Evolutionary conservation across 2,797 vertebrate species (phyloP).

Genomic region (Megaceryle alcyon): DNA sequence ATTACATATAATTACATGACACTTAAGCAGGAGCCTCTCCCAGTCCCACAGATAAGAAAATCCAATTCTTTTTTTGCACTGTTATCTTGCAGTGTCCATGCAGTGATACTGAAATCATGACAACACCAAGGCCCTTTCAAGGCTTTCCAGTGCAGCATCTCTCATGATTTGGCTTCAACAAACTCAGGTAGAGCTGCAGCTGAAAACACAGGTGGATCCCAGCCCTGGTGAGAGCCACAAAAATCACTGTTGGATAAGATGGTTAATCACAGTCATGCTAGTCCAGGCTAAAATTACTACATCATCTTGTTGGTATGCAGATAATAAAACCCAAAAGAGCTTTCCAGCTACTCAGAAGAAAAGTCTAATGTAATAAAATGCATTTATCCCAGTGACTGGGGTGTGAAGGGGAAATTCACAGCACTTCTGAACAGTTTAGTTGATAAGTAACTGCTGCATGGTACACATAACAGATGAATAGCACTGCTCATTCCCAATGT

Average conservation of each 20-base stretch:
- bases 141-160: background rate
- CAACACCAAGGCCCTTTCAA: background rate
- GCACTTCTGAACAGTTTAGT: background rate
- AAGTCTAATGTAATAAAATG: background rate
- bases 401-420: background rate
- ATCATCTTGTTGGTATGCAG: background rate
- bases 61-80: background rate
- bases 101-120: background rate
- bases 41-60: conserved; percentile 26
- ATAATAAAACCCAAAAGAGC: background rate
- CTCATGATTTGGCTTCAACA: background rate
- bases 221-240: background rate
- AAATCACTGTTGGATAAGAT: background rate
- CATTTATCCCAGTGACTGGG: background rate
- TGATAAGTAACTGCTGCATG: background rate
- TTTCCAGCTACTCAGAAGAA: background rate
- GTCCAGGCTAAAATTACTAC: background rate
- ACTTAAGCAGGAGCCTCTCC: background rate
- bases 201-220: background rate
- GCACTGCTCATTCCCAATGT: rapidly evolving
- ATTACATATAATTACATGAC: conserved; percentile 20
- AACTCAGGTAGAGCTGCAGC: background rate
- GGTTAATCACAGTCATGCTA: background rate
- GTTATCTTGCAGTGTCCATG: background rate
- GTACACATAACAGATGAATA: background rate